Conservation (phyloP, 1,140 invertebrate species). For the Asbolus verrucosus region DNA sequence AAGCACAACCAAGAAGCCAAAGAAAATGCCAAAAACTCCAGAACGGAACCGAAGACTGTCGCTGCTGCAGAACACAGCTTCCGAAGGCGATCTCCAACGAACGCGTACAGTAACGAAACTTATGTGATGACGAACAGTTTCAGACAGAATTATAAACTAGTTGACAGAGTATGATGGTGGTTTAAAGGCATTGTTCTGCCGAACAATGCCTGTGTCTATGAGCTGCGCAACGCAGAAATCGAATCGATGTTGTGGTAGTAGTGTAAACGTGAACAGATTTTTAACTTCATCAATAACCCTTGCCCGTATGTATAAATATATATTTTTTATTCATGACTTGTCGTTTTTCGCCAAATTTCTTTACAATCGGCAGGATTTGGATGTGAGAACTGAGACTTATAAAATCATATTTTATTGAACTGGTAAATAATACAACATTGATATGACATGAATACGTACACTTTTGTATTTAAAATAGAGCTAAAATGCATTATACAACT, state of each 20-base stretch:
- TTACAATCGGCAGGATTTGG: too few relatives aligned
- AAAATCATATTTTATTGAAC: slow-evolving; percentile 51
- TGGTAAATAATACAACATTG: slow-evolving; percentile 56
- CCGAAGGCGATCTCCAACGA: slow-evolving; percentile 46
- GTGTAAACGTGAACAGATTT: background rate
- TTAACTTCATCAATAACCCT: too few relatives aligned
- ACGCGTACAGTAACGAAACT: slow-evolving; percentile 60
- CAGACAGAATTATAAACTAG: slow-evolving; percentile 61
- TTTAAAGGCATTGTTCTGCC: slow-evolving; percentile 50
- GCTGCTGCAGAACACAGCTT: slow-evolving; percentile 47
- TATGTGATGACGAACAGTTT: slow-evolving; percentile 62
- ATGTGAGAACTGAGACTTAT: too few relatives aligned
- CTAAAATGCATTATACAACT: slow-evolving; percentile 51
- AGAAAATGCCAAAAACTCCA: slow-evolving; percentile 48
- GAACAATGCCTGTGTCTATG: slow-evolving; percentile 49
- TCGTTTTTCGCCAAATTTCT: too few relatives aligned
- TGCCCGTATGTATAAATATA: too few relatives aligned
- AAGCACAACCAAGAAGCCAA: slow-evolving; percentile 58
- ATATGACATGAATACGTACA: slow-evolving; percentile 59
- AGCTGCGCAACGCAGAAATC: slow-evolving; percentile 53
- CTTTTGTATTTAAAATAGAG: slow-evolving; percentile 59
- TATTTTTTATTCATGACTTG: too few relatives aligned
- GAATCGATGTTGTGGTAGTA: slow-evolving; percentile 62
- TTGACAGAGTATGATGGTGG: slow-evolving; percentile 61
- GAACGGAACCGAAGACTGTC: slow-evolving; percentile 39